Evolutionary conservation across 2,797 vertebrate species (phyloP).

Genomic region (Pterois miles): DNA sequence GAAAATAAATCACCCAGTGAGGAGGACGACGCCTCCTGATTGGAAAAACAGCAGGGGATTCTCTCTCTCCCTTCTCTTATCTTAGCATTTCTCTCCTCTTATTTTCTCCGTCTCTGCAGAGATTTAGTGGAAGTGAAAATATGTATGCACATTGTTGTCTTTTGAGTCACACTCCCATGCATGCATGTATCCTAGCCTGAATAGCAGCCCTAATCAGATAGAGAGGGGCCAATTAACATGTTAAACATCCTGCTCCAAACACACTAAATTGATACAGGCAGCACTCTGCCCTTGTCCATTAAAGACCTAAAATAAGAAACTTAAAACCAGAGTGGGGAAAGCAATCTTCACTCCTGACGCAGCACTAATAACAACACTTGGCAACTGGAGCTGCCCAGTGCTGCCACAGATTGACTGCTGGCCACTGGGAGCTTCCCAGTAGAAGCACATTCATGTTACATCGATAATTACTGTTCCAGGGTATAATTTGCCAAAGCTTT

Average conservation of each 20-base stretch:
- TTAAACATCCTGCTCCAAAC: conserved; percentile 31
- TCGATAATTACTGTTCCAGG: conserved; percentile 8
- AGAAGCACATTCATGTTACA: neutral
- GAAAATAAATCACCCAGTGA: conserved; percentile 72
- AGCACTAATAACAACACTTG: conserved; percentile 30
- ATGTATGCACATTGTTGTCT: conserved; percentile 20
- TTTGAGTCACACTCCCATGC: conserved; percentile 3
- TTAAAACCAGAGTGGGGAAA: conserved; percentile 26
- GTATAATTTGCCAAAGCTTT: conserved; percentile 11
- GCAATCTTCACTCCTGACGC: conserved; percentile 34
- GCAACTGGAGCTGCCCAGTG: conserved; percentile 9
- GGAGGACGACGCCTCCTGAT: conserved; percentile 71
- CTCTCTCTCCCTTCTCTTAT: conserved; percentile 54
- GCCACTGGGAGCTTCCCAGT: conserved; percentile 28
- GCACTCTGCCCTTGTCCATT: conserved; percentile 47
- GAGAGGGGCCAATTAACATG: conserved; percentile 38
- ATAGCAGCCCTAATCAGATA: conserved; percentile 22
- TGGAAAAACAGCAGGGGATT: conserved; percentile 74
- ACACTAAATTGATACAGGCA: conserved; percentile 35
- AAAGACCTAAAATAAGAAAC: conserved; percentile 46
- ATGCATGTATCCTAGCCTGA: neutral
- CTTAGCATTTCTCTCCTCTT: conserved; percentile 50
- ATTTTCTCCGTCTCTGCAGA: conserved; percentile 21
- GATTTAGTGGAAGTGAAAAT: conserved; percentile 25
- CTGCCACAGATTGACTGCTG: conserved; percentile 6